phyloP scores from a whole-genome alignment of 2,797 vertebrate genomes.

The Macropus fuliginosus region DNA sequence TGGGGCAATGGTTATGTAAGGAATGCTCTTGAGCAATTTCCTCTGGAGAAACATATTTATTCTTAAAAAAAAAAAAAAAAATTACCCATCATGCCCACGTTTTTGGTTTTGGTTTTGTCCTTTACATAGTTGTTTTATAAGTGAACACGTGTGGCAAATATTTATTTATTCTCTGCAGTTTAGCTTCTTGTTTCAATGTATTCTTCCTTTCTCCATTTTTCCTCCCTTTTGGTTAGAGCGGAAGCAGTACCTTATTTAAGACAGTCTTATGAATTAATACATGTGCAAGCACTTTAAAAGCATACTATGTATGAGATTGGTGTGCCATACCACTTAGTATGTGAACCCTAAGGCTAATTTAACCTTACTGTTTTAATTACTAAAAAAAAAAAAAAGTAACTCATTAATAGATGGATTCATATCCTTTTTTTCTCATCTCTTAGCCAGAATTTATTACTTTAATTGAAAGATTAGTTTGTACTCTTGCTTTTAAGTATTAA shows the following conservation, averaged over 20 bases:
- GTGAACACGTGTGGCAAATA: background rate
- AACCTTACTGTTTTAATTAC: background rate
- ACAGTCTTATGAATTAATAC: background rate
- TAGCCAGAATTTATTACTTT: background rate
- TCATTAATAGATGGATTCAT: background rate
- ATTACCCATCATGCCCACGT: background rate
- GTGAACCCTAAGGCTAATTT: background rate
- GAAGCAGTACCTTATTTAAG: background rate
- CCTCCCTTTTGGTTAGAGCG: background rate
- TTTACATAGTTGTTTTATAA: slow-evolving; percentile 26
- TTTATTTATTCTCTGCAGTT: background rate
- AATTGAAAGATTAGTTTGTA: background rate
- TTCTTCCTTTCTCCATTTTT: background rate
- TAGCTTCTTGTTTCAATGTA: background rate
- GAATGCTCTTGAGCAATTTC: slow-evolving; percentile 56
- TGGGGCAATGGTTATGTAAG: slow-evolving; percentile 65
- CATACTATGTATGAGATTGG: background rate
- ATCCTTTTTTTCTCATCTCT: background rate
- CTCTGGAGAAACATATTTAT: slow-evolving; percentile 1
- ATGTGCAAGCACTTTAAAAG: background rate
- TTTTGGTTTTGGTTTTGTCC: slow-evolving; percentile 21
- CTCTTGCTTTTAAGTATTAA: background rate
- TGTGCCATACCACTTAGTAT: background rate
- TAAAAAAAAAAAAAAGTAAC: background rate
- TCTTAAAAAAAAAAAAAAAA: slow-evolving; percentile 33